Percentiles rank a stretch among this genome's conserved stretches.
Conservation (phyloP, 92 coral and sea anemone genomes). For the Parazoanthus atlanticus region DNA sequence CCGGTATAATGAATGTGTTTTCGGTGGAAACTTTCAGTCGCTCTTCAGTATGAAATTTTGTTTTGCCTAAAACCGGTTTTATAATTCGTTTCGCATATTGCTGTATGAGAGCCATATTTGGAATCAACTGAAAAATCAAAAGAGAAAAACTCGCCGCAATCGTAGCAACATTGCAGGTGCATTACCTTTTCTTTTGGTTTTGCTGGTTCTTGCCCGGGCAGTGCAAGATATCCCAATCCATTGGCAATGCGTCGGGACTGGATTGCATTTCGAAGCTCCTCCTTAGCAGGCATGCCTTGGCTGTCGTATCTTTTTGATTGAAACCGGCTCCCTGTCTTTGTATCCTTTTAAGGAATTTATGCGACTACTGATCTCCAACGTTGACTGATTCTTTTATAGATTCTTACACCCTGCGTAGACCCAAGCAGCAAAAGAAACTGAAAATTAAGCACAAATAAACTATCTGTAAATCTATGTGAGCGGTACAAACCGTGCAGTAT, state of each 20-base stretch:
- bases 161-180: not conserved
- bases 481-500: not conserved
- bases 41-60: not conserved
- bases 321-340: not conserved
- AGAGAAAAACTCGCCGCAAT: not conserved
- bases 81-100: no score
- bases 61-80: not conserved
- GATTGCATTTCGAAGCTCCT: constrained; percentile 49
- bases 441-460: not conserved
- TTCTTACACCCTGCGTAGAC: not conserved
- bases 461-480: not conserved
- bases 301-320: not conserved
- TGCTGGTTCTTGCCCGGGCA: not conserved
- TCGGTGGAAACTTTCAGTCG: no score
- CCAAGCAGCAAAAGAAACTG: constrained; percentile 11
- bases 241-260: constrained; percentile 49
- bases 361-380: not conserved
- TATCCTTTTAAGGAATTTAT: not conserved
- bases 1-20: not conserved
- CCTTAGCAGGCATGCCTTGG: constrained; percentile 48
- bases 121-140: not conserved
- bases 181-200: constrained; percentile 48
- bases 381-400: not conserved
- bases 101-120: no score
- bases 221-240: constrained; percentile 42